Evolutionary conservation across 2,888 invertebrate species (phyloP).

Genomic region (Erebia ligea): DNA sequence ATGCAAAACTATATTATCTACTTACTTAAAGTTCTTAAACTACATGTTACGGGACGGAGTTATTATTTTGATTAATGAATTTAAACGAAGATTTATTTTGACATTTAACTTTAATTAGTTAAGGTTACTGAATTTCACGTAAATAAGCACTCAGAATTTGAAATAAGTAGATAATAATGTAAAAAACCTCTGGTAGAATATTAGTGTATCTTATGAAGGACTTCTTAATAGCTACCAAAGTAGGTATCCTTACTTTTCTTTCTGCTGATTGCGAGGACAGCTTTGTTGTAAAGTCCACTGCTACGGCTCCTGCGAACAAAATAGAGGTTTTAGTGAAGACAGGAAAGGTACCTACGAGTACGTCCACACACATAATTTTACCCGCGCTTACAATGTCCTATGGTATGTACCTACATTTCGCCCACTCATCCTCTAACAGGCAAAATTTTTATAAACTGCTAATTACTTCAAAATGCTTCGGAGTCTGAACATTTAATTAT

Average conservation of each 20-base stretch:
- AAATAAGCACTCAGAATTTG: too few species aligned
- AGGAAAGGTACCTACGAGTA: not conserved
- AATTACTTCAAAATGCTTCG: not conserved
- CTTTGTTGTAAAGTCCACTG: conserved; percentile 55
- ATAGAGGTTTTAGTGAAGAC: not conserved
- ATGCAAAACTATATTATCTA: too few species aligned
- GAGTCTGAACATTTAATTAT: conserved; percentile 23
- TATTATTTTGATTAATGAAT: too few species aligned
- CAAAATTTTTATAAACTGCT: conserved; percentile 9
- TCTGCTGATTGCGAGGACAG: conserved; percentile 46
- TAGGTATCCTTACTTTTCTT: conserved; percentile 49
- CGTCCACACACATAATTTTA: not conserved
- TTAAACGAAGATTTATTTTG: too few species aligned
- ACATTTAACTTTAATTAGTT: too few species aligned
- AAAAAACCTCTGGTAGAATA: too few species aligned
- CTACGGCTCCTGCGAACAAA: conserved; percentile 46
- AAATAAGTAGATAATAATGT: too few species aligned
- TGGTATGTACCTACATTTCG: not conserved
- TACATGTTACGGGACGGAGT: too few species aligned
- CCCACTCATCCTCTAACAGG: conserved; percentile 5
- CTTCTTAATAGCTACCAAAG: not conserved
- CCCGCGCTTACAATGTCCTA: not conserved
- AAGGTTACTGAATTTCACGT: too few species aligned
- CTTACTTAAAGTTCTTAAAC: too few species aligned
- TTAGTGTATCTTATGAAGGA: too few species aligned